Evolutionary conservation across 2,113 vertebrate species (phyloP), one percentile per base, ranked within the genome.

Genomic region (Murina feae): DNA sequence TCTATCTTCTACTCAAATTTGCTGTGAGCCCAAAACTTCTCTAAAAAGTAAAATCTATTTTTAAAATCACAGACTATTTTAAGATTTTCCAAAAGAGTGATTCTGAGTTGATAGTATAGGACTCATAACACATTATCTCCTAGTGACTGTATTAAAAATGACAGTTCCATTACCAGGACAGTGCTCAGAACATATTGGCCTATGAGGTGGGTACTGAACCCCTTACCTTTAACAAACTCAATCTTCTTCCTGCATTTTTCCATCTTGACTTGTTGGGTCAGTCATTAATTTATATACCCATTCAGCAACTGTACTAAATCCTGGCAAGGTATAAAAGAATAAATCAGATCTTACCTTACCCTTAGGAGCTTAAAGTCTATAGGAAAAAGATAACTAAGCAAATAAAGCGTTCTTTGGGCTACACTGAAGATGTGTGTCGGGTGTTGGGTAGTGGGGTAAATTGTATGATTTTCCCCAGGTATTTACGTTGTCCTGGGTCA

Each of bases 61-160:
- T 28, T 37, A 95, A 92, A 72, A 39, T 55, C 72, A 58, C 18
- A 35, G 42, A 11, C 51, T 89, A 9, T 87, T 87, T 91, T 90
- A 89, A 88, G 32, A 65, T 92, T 93, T 95, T 60, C 30, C 16
- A 58, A 89, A 92, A 86, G 63, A 88, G 17, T 51, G 65, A 94
- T 81, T 95, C 65, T 75, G 72, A 49, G 4, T 60, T 84, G 69
- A 75, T 30, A 53, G 35, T 42, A 78, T 49, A 68, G 39, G 79
- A 51, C 69, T 92, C 18, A 84, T 69, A 85, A 69, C 35, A 78
- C 17, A 72, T 84, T 89, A 82, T 58, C 55, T 80, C n/a, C 90
- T 28, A 32, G 76, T 63, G 47, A 44, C 8, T 83, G 21, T 66
- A 75, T 89, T 95, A 35, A 96, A 96, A 89, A 91, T 63, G 69